phyloP scores from a whole-genome alignment of 1,140 invertebrate species.

The Euwallacea similis region DNA sequence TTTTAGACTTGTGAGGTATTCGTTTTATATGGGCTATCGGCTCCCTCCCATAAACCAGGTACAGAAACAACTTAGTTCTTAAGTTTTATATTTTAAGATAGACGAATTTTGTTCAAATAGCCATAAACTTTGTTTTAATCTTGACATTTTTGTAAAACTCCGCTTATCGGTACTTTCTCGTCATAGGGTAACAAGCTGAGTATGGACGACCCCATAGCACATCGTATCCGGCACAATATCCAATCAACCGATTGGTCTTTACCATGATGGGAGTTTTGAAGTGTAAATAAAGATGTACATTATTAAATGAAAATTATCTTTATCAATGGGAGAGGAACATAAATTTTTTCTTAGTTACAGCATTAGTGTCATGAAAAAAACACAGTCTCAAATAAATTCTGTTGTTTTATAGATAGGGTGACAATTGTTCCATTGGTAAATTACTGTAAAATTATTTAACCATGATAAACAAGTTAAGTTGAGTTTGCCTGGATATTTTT shows the following conservation, averaged over 20 bases:
- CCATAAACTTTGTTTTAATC: conserved; percentile 10
- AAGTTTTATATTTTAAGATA: conserved; percentile 42
- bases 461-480: no score
- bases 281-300: conserved; percentile 41
- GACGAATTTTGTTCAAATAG: conserved; percentile 11
- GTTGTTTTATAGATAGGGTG: no score
- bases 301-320: conserved; percentile 11
- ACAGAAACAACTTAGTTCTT: conserved; percentile 49
- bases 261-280: conserved; percentile 44
- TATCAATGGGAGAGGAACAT: conserved; percentile 25
- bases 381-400: no score
- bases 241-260: conserved; percentile 49
- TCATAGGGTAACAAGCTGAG: conserved; percentile 51
- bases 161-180: conserved; percentile 54
- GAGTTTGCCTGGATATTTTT: no score
- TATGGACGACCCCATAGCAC: conserved; percentile 46
- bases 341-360: background rate
- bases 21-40: conserved; percentile 52
- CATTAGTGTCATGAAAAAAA: no score
- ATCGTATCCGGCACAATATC: conserved; percentile 43
- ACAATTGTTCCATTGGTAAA: no score
- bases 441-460: no score
- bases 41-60: conserved; percentile 53
- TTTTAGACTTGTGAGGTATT: conserved; percentile 55
- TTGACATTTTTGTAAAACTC: conserved; percentile 20